phyloP scores from a whole-genome alignment of 2,888 invertebrate species.

The Erynnis tages region DNA sequence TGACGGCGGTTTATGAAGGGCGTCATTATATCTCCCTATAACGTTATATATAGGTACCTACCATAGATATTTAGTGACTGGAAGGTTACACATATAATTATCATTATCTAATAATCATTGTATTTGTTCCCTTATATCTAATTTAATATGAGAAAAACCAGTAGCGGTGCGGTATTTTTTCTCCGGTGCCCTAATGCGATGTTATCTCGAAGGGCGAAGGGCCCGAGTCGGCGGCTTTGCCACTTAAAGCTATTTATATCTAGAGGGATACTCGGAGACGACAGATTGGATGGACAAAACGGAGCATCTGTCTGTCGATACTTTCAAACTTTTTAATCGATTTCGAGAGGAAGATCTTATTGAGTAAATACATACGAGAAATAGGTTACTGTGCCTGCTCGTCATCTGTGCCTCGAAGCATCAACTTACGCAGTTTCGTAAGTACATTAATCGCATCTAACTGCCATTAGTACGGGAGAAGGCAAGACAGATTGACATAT shows the following conservation, averaged over 20 bases:
- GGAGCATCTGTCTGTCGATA: conserved; percentile 54
- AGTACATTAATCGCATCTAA: no score
- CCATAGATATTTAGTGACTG: no score
- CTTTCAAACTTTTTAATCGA: conserved; percentile 31
- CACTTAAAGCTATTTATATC: conserved; percentile 80
- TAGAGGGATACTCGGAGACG: conserved; percentile 52
- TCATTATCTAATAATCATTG: conserved; percentile 1
- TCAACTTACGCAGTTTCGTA: no score
- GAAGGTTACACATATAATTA: no score
- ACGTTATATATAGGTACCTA: no score
- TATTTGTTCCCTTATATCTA: conserved; percentile 33
- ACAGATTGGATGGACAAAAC: conserved; percentile 53
- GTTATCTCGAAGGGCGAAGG: conserved; percentile 69
- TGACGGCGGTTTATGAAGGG: no score
- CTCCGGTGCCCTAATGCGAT: conserved; percentile 71
- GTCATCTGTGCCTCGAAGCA: no score
- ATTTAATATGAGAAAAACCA: conserved; percentile 71
- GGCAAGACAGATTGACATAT: no score
- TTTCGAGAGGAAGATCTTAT: conserved; percentile 3
- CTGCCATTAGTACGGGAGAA: no score
- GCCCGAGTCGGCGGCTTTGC: conserved; percentile 70
- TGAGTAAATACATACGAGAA: neutral
- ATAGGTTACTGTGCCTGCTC: no score
- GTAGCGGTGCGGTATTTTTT: conserved; percentile 67
- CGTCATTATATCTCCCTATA: no score